Evolutionary conservation across 2,113 vertebrate genomes (phyloP).

Genomic region (Amblyopsis rosae): DNA sequence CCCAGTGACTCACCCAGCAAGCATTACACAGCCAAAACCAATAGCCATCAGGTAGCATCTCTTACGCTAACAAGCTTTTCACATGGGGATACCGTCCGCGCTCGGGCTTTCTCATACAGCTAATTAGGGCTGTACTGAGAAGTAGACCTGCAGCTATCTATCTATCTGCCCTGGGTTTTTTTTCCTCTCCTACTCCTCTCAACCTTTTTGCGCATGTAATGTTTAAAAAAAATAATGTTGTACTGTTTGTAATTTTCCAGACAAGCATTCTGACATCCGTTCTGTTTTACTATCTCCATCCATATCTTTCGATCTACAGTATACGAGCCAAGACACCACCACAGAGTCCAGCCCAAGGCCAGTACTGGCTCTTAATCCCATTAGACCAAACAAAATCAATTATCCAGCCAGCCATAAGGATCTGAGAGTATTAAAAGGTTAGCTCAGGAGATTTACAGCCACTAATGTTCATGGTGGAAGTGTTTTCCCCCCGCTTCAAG

Average conservation of each 20-base stretch:
- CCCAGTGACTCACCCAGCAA: slow-evolving; percentile 63
- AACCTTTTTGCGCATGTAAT: slow-evolving; percentile 25
- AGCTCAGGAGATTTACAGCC: slow-evolving; percentile 71
- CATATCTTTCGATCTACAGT: slow-evolving; percentile 39
- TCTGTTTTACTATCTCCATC: slow-evolving; percentile 26
- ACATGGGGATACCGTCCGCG: slow-evolving; percentile 68
- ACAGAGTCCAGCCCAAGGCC: slow-evolving; percentile 63
- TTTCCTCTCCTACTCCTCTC: slow-evolving; percentile 23
- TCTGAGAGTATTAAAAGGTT: slow-evolving; percentile 75
- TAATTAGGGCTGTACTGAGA: slow-evolving; percentile 70
- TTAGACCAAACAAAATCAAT: slow-evolving; percentile 76
- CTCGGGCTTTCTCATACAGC: slow-evolving; percentile 57
- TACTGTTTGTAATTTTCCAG: neutral
- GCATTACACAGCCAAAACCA: slow-evolving; percentile 72
- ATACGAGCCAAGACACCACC: slow-evolving; percentile 23
- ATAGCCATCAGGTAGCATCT: slow-evolving; percentile 72
- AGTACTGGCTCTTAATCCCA: slow-evolving; percentile 73
- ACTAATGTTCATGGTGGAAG: slow-evolving; percentile 67
- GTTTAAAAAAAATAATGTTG: too few species aligned
- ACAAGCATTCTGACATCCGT: slow-evolving; percentile 15
- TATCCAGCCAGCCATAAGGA: slow-evolving; percentile 71
- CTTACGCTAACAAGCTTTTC: slow-evolving; percentile 76
- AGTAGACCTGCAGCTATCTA: slow-evolving; percentile 65
- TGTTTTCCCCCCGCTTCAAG: slow-evolving; percentile 10
- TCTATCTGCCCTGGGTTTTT: slow-evolving; percentile 47